Evolutionary conservation across 1,140 invertebrate genomes (phyloP), one percentile per base, ranked within the genome.

Genomic region (Rhagoletis zephyria): DNA sequence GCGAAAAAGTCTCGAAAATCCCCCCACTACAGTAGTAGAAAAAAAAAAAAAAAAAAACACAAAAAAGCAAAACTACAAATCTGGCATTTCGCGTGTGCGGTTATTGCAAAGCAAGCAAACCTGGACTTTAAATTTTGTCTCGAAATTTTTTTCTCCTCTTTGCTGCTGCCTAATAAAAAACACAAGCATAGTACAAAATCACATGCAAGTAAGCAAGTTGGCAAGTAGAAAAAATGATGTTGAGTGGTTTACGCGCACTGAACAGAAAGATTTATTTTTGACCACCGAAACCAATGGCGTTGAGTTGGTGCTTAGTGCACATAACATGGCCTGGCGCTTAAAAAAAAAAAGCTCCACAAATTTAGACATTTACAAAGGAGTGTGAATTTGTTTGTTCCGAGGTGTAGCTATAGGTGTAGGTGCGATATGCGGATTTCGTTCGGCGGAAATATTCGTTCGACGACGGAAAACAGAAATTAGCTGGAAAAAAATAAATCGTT

Each of bases 231-330:
- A 74, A 74, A 74, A 48, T 48, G 42, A 16, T 16, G 67, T 74
- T 74, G 67, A 74, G 67, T 74, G 67, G 67, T 74, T 48, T 74
- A 74, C 42, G 67, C 67, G 42, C 67, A 74, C 67, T 48, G 67
- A 45, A 48, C 67, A 45, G 10, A 48, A 48, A 48, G 45, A 74
- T 74, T 70, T 74, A 74, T 74, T 74, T 74, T 74, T n/a, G 42
- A 74, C 67, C 67, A 74, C 67, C 67, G 48, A 14, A 74, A 74
- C 19, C 40, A 12, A 48, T 30, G 10, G 40, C 42, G 67, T 3
- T 56, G 51, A 56, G 51, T 56, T 56, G 0, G 0, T 56, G 51
- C 30, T 30, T 30, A 30, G 30, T 30, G 30, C 30, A 30, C 30
- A 30, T 56, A 56, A 56, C 2, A 56, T 2, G 51, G 51, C 51